Evolutionary conservation across 2,797 vertebrate genomes (phyloP), one percentile per base, ranked within the genome.

Genomic region (Gastrophryne carolinensis): DNA sequence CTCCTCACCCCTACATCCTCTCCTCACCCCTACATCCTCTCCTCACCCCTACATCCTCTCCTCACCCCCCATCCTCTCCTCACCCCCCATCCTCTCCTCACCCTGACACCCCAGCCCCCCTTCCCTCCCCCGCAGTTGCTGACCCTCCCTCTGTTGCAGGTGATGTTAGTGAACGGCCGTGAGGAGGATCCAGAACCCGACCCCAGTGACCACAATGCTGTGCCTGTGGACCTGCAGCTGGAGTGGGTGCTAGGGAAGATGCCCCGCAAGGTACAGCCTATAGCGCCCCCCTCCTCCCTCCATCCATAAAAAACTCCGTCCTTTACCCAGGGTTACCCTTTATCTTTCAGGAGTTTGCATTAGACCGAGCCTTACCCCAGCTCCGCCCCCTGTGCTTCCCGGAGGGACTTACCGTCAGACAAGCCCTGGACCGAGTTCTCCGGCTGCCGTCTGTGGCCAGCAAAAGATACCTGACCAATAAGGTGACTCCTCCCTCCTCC

Each of bases 201-300:
- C 73, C 57, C 3, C 83, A 82, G n/a, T 5, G 63, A 39, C 66
- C 81, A 70, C 73, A 79, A 58, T 12, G 1, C 23, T 44, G 83
- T 82, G 17, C 95, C 95, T 1, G 96, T 98, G 1, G 92, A 98
- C 85, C 87, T 98, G 72, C 86, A 95, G 71, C 90, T 98, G 10
- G 93, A 96, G 26, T 96, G 95, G 96, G 95, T 98, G 30, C 84
- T 98, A 77, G 95, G 96, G 32, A 97, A 95, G 75, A 97, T 98
- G 95, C 96, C 96, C 0, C 94, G 83, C 73, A 98, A 98, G 92
- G 93, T 93, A 60, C 2, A 19, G 29, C 0, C n/a, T n/a, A n/a
- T n/a, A n/a, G n/a, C n/a, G 12, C 21, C 13, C 3, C 13, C 2
- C 1, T 47, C n/a, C n/a, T n/a, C n/a, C n/a, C n/a, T n/a, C n/a